Evolutionary conservation across 2,113 vertebrate species (phyloP), one percentile per base, ranked within the genome.

Genomic region (Pygoscelis antarcticus): DNA sequence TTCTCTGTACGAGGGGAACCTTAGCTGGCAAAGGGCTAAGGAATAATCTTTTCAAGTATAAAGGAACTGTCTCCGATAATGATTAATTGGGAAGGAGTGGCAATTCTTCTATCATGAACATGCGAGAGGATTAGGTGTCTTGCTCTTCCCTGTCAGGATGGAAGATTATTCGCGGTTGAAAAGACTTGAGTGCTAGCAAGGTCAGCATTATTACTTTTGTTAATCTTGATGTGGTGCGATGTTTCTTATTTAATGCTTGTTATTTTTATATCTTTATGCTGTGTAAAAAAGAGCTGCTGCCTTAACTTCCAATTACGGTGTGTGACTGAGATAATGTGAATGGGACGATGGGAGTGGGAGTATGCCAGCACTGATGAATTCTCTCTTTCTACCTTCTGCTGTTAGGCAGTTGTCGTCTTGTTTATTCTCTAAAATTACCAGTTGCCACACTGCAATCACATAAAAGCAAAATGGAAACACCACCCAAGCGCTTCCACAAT

Each of bases 181-280:
- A 95, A 97, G 92, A 60, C 70, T 94, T 92, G 88, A 97, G 71
- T 82, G 81, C 69, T 90, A 96, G 96, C 97, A 89, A 92, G 91
- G 97, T 97, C 95, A 96, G 96, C 97, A 96, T 86, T 97, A 97
- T 97, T 97, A 94, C 89, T 96, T 97, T 94, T 95, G 96, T 96
- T 97, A 97, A 96, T 97, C 91, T 96, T 60, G 23, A 83, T 91
- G 71, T 86, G 77, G 92, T 81, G 87, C 0, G 11, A 96, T 97
- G 95, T 97, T 98, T 97, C 94, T 97, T 97, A 85, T 97, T 97
- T 97, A 97, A 97, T 97, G 96, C 74, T 96, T 96, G 94, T 96
- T 96, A 95, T 98, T 96, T 97, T 86, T 96, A 91, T 95, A 96
- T 80, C 93, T 94, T 95, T 83, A 83, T 93, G 75, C 40, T 80